Conservation (phyloP, 2,797 vertebrate species). For the Trachops cirrhosus region DNA sequence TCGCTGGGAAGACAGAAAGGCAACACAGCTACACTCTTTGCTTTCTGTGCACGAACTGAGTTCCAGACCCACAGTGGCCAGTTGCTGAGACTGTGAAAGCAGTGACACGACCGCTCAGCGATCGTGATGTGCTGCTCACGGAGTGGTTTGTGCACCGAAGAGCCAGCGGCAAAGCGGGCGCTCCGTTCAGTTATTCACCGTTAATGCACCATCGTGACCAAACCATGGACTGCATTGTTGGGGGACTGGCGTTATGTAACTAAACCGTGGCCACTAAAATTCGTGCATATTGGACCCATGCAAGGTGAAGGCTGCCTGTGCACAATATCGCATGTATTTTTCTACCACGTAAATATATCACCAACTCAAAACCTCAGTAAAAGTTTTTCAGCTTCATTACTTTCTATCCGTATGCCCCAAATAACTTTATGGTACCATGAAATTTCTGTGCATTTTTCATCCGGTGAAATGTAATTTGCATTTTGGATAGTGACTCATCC, state of each 20-base stretch:
- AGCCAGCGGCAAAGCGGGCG: not conserved
- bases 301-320: not conserved
- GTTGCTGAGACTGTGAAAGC: not conserved
- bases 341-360: not conserved
- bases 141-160: not conserved
- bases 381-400: not conserved
- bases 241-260: not conserved
- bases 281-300: not conserved
- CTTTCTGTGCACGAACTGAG: not conserved
- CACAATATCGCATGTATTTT: not conserved
- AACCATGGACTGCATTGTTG: not conserved
- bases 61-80: not conserved
- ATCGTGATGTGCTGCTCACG: not conserved
- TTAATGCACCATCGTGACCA: not conserved
- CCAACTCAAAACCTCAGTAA: not conserved
- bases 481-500: conserved; percentile 3
- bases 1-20: not conserved
- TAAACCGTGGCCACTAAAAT: not conserved
- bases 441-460: conserved; percentile 15
- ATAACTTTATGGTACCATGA: not conserved
- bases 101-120: not conserved
- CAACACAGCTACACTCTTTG: not conserved
- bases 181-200: not conserved
- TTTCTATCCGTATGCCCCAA: not conserved
- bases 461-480: not conserved